Evolutionary conservation across 2,113 vertebrate genomes (phyloP).

Genomic region (Grammomys dolichurus): DNA sequence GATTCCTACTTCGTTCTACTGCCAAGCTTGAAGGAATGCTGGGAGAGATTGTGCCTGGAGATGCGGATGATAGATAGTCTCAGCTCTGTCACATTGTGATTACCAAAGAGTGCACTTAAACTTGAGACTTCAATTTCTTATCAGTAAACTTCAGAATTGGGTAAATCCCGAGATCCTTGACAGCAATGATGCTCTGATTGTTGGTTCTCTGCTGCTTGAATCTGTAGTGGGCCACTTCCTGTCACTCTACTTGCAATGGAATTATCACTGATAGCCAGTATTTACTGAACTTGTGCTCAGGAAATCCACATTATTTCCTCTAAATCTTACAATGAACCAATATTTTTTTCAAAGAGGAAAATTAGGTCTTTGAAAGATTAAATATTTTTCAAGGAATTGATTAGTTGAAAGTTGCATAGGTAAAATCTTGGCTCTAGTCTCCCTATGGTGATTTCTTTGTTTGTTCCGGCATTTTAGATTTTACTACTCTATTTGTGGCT

Average conservation of each 20-base stretch:
- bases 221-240: not conserved
- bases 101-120: slow-evolving; percentile 36
- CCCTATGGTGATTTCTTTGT: not conserved
- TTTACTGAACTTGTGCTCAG: slow-evolving; percentile 16
- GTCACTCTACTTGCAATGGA: not conserved
- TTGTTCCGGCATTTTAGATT: not conserved
- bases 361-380: not conserved
- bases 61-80: not conserved
- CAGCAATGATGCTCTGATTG: not conserved
- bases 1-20: not conserved
- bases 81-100: not conserved
- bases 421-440: not conserved
- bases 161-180: slow-evolving; percentile 5
- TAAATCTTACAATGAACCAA: not conserved
- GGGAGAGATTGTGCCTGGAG: not conserved
- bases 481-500: not conserved
- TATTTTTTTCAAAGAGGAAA: not conserved
- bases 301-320: not conserved
- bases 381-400: not conserved
- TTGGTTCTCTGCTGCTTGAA: not conserved
- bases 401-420: not conserved
- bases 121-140: slow-evolving; percentile 33
- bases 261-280: slow-evolving; percentile 32
- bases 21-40: slow-evolving; percentile 32
- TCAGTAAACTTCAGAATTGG: slow-evolving; percentile 8